phyloP scores from a whole-genome alignment of 2,113 vertebrate species.

The Mellivora capensis region DNA sequence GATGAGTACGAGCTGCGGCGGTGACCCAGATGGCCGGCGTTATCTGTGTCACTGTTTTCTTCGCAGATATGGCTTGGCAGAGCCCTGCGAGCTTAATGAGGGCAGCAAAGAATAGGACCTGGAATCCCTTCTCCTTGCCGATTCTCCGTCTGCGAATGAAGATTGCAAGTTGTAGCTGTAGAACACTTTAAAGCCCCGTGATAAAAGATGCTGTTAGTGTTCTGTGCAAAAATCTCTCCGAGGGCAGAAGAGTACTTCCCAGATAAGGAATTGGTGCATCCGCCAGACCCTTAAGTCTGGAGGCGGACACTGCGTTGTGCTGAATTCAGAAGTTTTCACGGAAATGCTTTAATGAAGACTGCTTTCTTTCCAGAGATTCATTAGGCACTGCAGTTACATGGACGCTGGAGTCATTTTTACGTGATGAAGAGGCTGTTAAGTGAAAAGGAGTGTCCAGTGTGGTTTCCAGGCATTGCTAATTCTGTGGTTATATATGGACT shows the following conservation, averaged over 20 bases:
- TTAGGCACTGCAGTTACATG: background rate
- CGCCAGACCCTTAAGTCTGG: background rate
- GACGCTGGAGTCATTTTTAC: slow-evolving; percentile 24
- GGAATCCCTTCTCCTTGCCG: slow-evolving; percentile 29
- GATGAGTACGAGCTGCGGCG: slow-evolving; percentile 23
- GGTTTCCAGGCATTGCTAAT: background rate
- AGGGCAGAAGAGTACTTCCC: background rate
- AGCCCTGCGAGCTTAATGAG: slow-evolving; percentile 53
- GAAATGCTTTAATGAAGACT: slow-evolving; percentile 1
- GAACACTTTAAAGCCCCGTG: background rate
- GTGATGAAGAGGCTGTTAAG: slow-evolving; percentile 35
- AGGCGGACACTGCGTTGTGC: background rate
- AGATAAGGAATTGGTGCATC: background rate
- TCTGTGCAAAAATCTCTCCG: background rate
- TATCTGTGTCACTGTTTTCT: slow-evolving; percentile 72
- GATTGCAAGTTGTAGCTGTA: background rate
- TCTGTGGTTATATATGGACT: background rate
- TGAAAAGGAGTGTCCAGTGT: background rate
- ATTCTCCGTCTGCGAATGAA: background rate
- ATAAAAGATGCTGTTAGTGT: background rate
- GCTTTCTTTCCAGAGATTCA: slow-evolving; percentile 24
- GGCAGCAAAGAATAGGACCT: slow-evolving; percentile 42
- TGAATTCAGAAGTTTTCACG: slow-evolving; percentile 19
- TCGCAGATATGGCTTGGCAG: slow-evolving; percentile 1
- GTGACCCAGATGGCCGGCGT: slow-evolving; percentile 68